Evolutionary conservation across 2,113 vertebrate species (phyloP), one percentile per base, ranked within the genome.

Genomic region (Hemicordylus capensis): DNA sequence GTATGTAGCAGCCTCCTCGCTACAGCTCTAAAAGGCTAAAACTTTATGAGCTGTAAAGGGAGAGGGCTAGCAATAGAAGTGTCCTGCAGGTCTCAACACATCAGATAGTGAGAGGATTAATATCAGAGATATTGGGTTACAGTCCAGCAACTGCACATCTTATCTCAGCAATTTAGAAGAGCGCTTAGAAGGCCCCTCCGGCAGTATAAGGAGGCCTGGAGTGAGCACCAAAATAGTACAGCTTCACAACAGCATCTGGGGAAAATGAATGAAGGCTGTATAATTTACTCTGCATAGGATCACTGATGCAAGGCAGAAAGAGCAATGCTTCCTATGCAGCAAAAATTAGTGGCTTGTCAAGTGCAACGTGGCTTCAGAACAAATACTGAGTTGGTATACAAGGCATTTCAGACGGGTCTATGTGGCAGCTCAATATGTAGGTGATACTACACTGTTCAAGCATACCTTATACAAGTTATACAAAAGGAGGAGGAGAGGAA

Each of bases 121-220:
- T 94, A 93, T 92, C 91, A 95, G 87, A 84, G 77, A 14, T 89
- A 93, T 96, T 94, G 70, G 80, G 80, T 96, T 94, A 93, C 94
- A 95, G 76, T 85, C 84, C 34, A 92, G 76, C 77, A 94, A 92
- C 90, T 81, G 31, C 74, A 89, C 87, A 88, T 83, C 80, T 88
- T 88, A 34, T 79, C 90, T 93, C 92, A 94, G 94, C 86, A 89
- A 37, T 93, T 93, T 92, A 63, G 87, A 74, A 67, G 76, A 42
- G 76, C 73, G 83, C 89, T 86, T 92, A 77, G 83, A 88, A 88
- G 28, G 79, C 86, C 34, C 80, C 87, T 83, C 74, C 44, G 87
- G 59, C 88, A 89, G 56, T 3, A 31, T 56, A 80, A 81, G 39
- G 84, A 93, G 82, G 80, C 75, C 69, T 83, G 31, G 79, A 91